Conservation (phyloP, 2,113 vertebrate species). For the Dryoscopus gambensis region DNA sequence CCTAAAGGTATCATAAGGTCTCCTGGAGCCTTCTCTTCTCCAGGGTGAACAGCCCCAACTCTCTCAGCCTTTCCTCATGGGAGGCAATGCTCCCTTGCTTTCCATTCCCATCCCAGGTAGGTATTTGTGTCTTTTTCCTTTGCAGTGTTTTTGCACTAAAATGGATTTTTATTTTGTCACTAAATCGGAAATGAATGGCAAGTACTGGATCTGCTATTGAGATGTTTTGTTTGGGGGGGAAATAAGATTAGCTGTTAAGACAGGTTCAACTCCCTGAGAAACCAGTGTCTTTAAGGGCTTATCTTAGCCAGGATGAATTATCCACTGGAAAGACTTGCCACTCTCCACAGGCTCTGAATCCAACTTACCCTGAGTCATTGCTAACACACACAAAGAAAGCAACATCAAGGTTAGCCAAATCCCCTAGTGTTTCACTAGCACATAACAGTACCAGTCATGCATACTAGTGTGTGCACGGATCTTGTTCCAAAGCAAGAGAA, state of each 20-base stretch:
- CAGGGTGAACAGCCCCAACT: background rate
- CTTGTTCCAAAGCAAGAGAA: background rate
- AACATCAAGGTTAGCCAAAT: background rate
- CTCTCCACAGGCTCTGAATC: background rate
- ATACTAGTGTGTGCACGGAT: background rate
- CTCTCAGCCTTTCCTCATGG: background rate
- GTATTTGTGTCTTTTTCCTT: background rate
- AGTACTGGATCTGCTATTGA: background rate
- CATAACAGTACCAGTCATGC: background rate
- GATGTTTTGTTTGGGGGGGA: background rate
- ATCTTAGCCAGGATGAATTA: background rate
- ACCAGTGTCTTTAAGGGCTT: background rate
- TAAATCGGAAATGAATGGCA: background rate
- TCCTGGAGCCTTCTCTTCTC: background rate
- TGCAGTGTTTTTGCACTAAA: background rate
- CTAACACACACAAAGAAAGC: background rate
- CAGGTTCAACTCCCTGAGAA: background rate
- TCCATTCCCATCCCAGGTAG: background rate
- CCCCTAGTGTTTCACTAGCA: background rate
- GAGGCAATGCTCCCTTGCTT: background rate
- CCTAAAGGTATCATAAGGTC: background rate
- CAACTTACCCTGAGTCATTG: background rate
- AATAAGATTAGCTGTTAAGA: background rate
- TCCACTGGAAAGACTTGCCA: background rate
- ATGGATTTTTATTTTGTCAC: background rate